Percentiles rank a stretch among this genome's conserved stretches.
These are phyloP conservation scores for Hypothenemus hampei DNA, from an alignment of 1,140 invertebrate species.

Conservation along the genomic window DNA sequence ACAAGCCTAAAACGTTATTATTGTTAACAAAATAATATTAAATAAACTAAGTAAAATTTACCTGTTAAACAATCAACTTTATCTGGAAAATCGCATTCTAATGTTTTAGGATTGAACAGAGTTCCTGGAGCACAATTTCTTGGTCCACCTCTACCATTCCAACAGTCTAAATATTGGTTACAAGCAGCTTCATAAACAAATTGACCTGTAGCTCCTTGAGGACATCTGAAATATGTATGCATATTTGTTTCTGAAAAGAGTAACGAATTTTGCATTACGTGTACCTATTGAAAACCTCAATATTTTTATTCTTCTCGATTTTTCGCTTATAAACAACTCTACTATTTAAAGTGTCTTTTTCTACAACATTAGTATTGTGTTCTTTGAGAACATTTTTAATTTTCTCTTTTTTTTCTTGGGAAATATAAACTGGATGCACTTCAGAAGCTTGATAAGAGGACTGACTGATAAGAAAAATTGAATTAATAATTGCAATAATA, in stretches of 20 bases:
- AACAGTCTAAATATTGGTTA: conserved; percentile 64
- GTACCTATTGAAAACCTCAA: conserved; percentile 20
- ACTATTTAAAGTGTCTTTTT: conserved; percentile 22
- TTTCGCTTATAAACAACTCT: conserved; percentile 22
- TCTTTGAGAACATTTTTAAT: conserved; percentile 20
- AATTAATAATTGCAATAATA: neutral
- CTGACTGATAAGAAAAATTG: neutral
- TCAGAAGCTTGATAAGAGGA: conserved; percentile 2
- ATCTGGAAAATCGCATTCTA: conserved; percentile 59
- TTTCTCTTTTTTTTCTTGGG: conserved; percentile 11
- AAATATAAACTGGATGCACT: conserved; percentile 16
- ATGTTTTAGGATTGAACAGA: conserved; percentile 57
- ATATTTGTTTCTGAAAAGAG: neutral
- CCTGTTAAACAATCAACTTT: conserved; percentile 56
- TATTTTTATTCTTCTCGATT: conserved; percentile 13
- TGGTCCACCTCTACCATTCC: conserved; percentile 53
- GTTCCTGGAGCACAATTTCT: conserved; percentile 63
- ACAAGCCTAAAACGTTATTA: neutral
- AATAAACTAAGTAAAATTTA: neutral
- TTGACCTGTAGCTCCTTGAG: conserved; percentile 51
- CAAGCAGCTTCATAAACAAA: conserved; percentile 60
- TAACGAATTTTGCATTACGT: too few relatives aligned
- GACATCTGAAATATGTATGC: conserved; percentile 45
- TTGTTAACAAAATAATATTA: neutral
- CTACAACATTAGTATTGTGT: conserved; percentile 17